phyloP scores from a whole-genome alignment of 2,797 vertebrate species.

The Falco rusticolus region DNA sequence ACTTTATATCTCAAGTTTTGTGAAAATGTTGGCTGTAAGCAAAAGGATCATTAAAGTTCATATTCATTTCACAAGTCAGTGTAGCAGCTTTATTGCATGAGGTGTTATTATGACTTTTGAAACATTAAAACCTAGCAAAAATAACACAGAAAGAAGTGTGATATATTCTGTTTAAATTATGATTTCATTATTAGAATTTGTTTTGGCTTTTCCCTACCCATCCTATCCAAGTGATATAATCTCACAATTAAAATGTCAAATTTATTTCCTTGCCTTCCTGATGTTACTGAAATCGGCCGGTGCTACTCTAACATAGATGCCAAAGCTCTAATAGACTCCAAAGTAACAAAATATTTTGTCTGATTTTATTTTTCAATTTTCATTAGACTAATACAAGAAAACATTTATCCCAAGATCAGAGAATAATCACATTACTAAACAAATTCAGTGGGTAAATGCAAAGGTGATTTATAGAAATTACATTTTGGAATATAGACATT shows the following conservation, averaged over 20 bases:
- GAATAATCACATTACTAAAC: constrained; percentile 24
- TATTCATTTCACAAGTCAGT: not conserved
- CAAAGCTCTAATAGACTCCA: constrained; percentile 30
- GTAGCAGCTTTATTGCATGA: not conserved
- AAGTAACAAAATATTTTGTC: constrained; percentile 40
- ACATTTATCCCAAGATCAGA: constrained; percentile 6
- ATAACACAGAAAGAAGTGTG: not conserved
- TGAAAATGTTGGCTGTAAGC: not conserved
- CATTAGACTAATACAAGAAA: constrained; percentile 32
- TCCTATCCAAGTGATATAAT: constrained; percentile 32
- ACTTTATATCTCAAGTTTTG: not conserved
- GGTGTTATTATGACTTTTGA: not conserved
- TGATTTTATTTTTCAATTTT: constrained; percentile 54
- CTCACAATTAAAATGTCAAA: constrained; percentile 68
- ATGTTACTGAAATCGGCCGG: constrained; percentile 29
- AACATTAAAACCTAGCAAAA: not conserved
- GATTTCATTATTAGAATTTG: constrained; percentile 61
- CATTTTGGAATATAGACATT: constrained; percentile 1
- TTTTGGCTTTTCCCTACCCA: not conserved
- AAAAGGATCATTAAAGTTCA: not conserved
- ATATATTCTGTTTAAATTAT: constrained; percentile 49
- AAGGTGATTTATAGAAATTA: constrained; percentile 5
- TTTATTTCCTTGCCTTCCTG: constrained; percentile 43
- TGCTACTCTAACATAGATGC: not conserved
- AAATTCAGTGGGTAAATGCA: not conserved